phyloP scores from a whole-genome alignment of 2,888 invertebrate species.

The Noctua janthina region DNA sequence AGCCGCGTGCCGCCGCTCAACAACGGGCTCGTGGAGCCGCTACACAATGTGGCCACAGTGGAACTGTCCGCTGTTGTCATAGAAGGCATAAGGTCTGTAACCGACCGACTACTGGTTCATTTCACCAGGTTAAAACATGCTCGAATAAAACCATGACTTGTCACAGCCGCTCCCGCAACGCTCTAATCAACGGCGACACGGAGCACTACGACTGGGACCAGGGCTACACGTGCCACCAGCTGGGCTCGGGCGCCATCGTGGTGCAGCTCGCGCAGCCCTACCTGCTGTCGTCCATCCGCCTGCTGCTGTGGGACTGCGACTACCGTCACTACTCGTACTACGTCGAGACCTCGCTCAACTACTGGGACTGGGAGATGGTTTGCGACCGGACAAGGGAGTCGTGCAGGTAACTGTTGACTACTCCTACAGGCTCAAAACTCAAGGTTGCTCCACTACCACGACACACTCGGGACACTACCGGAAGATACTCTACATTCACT shows the following conservation, averaged over 20 bases:
- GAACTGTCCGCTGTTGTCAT: slow-evolving; percentile 97
- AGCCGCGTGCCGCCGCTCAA: slow-evolving; percentile 93
- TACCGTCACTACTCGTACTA: slow-evolving; percentile 98
- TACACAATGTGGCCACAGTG: slow-evolving; percentile 97
- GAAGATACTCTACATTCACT: not conserved
- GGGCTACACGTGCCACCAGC: slow-evolving; percentile 99
- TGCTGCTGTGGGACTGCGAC: slow-evolving; percentile 99
- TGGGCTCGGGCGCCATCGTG: slow-evolving; percentile 98
- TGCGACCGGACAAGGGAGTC: slow-evolving; percentile 96
- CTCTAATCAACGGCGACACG: slow-evolving; percentile 98
- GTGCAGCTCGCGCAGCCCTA: slow-evolving; percentile 99
- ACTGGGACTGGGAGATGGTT: slow-evolving; percentile 97
- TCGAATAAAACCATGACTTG: not conserved
- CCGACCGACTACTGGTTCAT: slow-evolving; percentile 7
- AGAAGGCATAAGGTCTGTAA: slow-evolving; percentile 95
- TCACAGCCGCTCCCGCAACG: slow-evolving; percentile 96
- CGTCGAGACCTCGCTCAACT: slow-evolving; percentile 98
- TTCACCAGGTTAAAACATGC: not conserved
- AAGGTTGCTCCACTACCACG: not conserved
- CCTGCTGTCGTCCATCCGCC: slow-evolving; percentile 96
- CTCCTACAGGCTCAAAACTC: not conserved
- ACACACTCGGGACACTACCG: not conserved
- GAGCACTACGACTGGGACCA: slow-evolving; percentile 99
- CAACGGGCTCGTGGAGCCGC: slow-evolving; percentile 95
- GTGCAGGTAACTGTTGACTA: slow-evolving; percentile 88